Conservation (phyloP, 2,113 vertebrate species). For the Cavia porcellus region DNA sequence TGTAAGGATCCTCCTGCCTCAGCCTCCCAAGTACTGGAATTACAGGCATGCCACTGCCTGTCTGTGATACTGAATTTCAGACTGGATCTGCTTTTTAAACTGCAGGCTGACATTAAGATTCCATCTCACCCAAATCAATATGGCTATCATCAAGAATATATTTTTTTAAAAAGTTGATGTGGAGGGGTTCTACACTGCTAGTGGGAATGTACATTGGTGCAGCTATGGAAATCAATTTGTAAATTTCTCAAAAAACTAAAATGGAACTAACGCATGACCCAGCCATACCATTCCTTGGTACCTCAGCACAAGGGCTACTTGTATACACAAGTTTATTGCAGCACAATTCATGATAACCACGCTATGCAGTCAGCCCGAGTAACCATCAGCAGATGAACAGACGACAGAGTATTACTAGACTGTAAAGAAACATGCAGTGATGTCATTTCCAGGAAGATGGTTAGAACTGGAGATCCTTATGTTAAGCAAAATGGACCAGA, state of each 20-base stretch:
- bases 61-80: background rate
- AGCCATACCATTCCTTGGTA: background rate
- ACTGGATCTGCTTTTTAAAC: slow-evolving; percentile 14
- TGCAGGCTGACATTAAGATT: background rate
- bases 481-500: background rate
- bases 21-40: too few relatives aligned
- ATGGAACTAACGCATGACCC: background rate
- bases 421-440: background rate
- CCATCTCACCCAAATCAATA: background rate
- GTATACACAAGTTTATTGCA: background rate
- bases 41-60: too few relatives aligned
- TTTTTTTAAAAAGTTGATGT: background rate
- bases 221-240: background rate
- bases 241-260: background rate
- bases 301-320: background rate
- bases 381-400: background rate
- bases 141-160: too few relatives aligned
- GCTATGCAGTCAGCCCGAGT: background rate
- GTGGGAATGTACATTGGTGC: background rate
- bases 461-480: background rate
- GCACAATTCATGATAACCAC: background rate
- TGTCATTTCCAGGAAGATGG: background rate
- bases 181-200: background rate
- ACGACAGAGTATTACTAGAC: background rate
- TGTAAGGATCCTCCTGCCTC: too few relatives aligned